Percentiles rank a stretch among this genome's conserved stretches.
Evolutionary conservation across 92 coral and sea anemone genomes (phyloP).

Genomic region (Palythoa caribaeorum): DNA sequence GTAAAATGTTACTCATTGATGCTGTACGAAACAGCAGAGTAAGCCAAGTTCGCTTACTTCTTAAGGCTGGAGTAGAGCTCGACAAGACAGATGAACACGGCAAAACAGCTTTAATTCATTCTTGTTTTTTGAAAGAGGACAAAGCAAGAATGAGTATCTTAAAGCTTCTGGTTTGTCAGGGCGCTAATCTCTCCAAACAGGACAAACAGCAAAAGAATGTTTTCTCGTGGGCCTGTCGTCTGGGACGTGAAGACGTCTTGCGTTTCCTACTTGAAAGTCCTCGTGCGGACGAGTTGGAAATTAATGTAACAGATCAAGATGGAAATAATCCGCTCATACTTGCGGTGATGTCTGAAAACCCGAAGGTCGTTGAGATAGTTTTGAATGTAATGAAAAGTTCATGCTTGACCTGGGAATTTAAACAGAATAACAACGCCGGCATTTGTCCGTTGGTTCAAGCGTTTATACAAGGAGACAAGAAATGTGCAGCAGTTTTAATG

Average conservation of each 20-base stretch:
- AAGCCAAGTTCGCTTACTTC: conserved; percentile 73
- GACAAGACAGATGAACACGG: conserved; percentile 75
- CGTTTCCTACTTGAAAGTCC: conserved; percentile 69
- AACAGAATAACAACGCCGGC: conserved; percentile 84
- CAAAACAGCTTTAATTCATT: conserved; percentile 81
- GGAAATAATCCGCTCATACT: conserved; percentile 76
- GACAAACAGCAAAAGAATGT: conserved; percentile 73
- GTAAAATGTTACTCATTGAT: conserved; percentile 66
- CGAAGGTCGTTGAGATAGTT: conserved; percentile 62
- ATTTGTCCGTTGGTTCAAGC: conserved; percentile 84
- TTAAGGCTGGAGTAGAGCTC: conserved; percentile 80
- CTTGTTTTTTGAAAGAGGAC: conserved; percentile 71
- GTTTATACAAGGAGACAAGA: conserved; percentile 72
- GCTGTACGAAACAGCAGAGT: conserved; percentile 74
- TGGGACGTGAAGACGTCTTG: conserved; percentile 64
- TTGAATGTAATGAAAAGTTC: conserved; percentile 53
- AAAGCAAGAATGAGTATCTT: conserved; percentile 64
- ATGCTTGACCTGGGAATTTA: conserved; percentile 47
- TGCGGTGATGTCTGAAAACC: conserved; percentile 80
- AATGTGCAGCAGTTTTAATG: conserved; percentile 72
- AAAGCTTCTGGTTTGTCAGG: conserved; percentile 64
- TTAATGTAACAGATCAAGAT: conserved; percentile 62
- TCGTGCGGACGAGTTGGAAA: conserved; percentile 58
- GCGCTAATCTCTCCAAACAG: conserved; percentile 64
- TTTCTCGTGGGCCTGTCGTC: conserved; percentile 79